Percentiles rank a stretch among this genome's conserved stretches.
Evolutionary conservation across 2,888 invertebrate genomes (phyloP).

Genomic region (Patella pellucida): DNA sequence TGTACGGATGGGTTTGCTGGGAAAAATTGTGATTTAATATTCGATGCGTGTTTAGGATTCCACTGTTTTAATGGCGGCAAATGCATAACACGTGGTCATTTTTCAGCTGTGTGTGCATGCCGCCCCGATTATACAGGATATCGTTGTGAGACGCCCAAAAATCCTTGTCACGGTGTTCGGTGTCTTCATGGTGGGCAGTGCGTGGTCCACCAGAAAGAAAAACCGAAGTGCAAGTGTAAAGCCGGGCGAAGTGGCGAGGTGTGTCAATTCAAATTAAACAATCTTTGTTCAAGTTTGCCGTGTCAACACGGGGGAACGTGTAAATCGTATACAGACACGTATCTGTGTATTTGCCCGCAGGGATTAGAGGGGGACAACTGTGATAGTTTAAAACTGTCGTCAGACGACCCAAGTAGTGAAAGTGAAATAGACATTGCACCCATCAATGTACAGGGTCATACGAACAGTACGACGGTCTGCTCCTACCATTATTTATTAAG

Average conservation of each 20-base stretch:
- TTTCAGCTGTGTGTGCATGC: conserved; percentile 42
- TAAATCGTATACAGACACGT: conserved; percentile 41
- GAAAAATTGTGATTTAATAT: conserved; percentile 36
- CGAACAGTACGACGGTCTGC: no score
- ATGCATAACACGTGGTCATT: conserved; percentile 33
- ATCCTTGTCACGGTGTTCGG: conserved; percentile 40
- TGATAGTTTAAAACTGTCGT: conserved; percentile 29
- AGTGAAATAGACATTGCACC: no score
- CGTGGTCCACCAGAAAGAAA: conserved; percentile 30
- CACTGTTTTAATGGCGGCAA: conserved; percentile 45
- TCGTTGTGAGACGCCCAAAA: conserved; percentile 43
- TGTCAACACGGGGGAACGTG: conserved; percentile 51
- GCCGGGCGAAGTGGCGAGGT: conserved; percentile 35
- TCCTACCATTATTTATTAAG: no score
- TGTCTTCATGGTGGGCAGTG: conserved; percentile 38
- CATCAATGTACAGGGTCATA: no score
- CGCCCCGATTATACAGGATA: conserved; percentile 41
- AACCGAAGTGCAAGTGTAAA: conserved; percentile 42
- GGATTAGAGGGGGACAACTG: conserved; percentile 42
- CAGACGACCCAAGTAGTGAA: conserved; percentile 20
- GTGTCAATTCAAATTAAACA: conserved; percentile 32
- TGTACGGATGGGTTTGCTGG: conserved; percentile 37
- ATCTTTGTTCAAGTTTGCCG: conserved; percentile 41
- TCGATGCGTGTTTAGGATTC: conserved; percentile 41
- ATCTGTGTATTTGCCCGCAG: conserved; percentile 46